Conservation (phyloP, 2,113 vertebrate species). For the Cryptomyrus ogoouensis region DNA sequence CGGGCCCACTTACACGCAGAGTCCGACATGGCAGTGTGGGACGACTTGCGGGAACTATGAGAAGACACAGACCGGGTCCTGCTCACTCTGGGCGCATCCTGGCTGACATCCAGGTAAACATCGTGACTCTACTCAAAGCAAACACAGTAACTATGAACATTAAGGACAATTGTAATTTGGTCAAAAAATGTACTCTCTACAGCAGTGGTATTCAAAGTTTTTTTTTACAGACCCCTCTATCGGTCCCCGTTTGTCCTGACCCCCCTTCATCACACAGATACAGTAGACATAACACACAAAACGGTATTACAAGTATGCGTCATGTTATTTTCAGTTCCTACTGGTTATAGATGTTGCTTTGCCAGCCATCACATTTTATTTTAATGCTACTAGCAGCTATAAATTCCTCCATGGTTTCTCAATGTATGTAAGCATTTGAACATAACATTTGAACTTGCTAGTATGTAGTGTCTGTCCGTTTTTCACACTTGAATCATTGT, state of each 20-base stretch:
- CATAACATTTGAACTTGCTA: not conserved
- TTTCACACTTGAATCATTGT: not conserved
- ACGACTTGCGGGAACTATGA: conserved; percentile 65
- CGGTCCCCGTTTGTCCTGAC: not conserved
- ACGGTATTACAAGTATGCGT: not conserved
- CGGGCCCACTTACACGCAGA: conserved; percentile 65
- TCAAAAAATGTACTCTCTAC: not conserved
- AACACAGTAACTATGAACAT: not conserved
- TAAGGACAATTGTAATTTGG: not conserved
- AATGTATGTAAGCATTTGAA: not conserved
- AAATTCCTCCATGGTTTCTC: not conserved
- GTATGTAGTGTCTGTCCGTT: not conserved
- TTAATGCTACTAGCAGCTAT: not conserved
- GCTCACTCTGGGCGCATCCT: conserved; percentile 54
- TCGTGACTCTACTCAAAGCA: conserved; percentile 59
- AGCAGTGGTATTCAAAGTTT: not conserved
- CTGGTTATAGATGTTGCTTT: not conserved
- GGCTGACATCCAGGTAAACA: conserved; percentile 57
- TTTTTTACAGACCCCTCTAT: not conserved
- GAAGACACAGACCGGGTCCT: conserved; percentile 63
- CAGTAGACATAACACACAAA: not conserved
- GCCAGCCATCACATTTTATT: not conserved
- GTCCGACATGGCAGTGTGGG: conserved; percentile 61
- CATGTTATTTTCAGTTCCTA: not conserved
- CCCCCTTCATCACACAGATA: not conserved